phyloP scores from a whole-genome alignment of 2,113 vertebrate genomes.

The Corythornis madagascariensis region DNA sequence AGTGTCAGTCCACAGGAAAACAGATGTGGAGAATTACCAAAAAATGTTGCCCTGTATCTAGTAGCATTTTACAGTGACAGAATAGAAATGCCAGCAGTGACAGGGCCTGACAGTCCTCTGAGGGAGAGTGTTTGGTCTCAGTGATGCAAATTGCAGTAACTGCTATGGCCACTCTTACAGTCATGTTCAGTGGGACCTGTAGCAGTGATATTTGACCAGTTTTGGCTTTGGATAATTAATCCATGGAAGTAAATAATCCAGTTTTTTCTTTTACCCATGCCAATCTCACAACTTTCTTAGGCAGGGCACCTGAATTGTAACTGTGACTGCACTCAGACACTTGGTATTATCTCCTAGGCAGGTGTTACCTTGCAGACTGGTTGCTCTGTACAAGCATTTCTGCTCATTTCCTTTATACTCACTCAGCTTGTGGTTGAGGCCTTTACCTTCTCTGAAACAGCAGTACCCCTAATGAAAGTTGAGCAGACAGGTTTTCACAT shows the following conservation, averaged over 20 bases:
- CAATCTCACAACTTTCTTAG: not conserved
- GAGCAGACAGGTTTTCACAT: not conserved
- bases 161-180: not conserved
- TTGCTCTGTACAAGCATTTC: not conserved
- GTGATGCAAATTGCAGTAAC: not conserved
- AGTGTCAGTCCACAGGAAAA: not conserved
- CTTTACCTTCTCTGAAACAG: not conserved
- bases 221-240: not conserved
- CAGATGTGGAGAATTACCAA: not conserved
- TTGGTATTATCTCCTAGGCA: not conserved
- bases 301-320: not conserved
- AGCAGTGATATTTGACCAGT: not conserved
- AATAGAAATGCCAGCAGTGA: not conserved
- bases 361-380: not conserved
- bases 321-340: not conserved
- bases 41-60: not conserved
- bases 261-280: not conserved
- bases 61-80: not conserved
- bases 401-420: not conserved
- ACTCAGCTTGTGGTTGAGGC: not conserved
- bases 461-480: not conserved
- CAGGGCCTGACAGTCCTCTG: not conserved
- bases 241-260: not conserved
- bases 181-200: not conserved
- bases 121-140: not conserved